Evolutionary conservation across 2,797 vertebrate species (phyloP), one percentile per base, ranked within the genome.

Genomic region (Antrozous pallidus): DNA sequence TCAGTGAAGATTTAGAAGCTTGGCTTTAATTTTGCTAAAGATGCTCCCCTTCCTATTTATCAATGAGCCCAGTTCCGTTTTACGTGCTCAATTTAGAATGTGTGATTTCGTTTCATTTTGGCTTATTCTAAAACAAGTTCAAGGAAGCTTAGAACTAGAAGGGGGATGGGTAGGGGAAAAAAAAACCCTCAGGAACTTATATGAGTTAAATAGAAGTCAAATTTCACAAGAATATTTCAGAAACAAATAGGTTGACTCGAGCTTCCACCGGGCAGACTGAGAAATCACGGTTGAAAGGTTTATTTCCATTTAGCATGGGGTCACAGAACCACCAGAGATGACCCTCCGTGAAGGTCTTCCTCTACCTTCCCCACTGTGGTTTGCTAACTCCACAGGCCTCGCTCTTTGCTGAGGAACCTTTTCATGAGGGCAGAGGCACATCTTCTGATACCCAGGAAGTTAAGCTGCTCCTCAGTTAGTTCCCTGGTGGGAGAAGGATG

Each of bases 11-110:
- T 63, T 78, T 70, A 95, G 94, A 95, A 77, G 38, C 38, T 77
- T 97, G 95, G 88, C 93, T 94, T 90, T 93, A 42, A 20, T 91
- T 90, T 80, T 82, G 86, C 36, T 93, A 95, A 86, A 70, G 92
- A 97, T 51, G 49, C 82, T 94, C 83, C 82, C 91, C 95, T 94
- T 96, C 94, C 74, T 96, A 97, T 95, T 96, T 96, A 96, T 97
- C 94, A 97, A 97, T 92, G 89, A 96, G 95, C 74, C 93, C 74
- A 92, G 86, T 94, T 96, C 90, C 2, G 6, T 93, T 94, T 96
- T 94, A 86, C 65, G 86, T 63, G 58, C 82, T 96, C 31, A 4
- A 78, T 95, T 96, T 96, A 94, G 90, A 97, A 95, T 75, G 87
- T 92, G 82, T 92, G 91, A 94, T 94, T 95, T 94, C 87, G 86